A percentile compares a stretch with the other conserved stretches of the same genome.
Conservation (phyloP, 2,888 invertebrate species). For the Eucriotettix oculatus region DNA sequence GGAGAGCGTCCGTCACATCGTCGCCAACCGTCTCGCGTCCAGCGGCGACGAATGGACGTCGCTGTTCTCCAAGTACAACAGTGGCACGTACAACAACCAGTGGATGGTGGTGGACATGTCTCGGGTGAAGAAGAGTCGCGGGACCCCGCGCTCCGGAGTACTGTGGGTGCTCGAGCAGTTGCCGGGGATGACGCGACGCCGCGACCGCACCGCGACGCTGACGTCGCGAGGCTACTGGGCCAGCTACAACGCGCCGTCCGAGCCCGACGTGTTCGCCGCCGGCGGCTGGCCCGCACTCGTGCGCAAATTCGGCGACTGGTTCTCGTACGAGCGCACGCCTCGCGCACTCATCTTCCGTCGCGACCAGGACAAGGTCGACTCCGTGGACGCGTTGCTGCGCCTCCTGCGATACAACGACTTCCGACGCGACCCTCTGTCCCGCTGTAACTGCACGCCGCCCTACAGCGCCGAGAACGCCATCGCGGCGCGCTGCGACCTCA, state of each 20-base stretch:
- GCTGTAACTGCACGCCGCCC: conserved; percentile 49
- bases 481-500: conserved; percentile 52
- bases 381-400: conserved; percentile 39
- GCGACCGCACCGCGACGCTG: conserved; percentile 28
- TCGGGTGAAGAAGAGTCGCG: conserved; percentile 31
- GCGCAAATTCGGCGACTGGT: conserved; percentile 34
- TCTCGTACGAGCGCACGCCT: conserved; percentile 45
- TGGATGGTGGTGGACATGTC: conserved; percentile 57
- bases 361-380: conserved; percentile 37
- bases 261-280: conserved; percentile 40
- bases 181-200: conserved; percentile 25
- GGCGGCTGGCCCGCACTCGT: conserved; percentile 41
- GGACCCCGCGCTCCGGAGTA: conserved; percentile 17
- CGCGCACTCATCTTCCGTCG: conserved; percentile 43
- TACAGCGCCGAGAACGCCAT: conserved; percentile 57
- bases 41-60: conserved; percentile 41
- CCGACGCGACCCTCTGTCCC: conserved; percentile 44
- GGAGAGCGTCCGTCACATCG: conserved; percentile 44
- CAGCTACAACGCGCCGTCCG: conserved; percentile 54
- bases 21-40: conserved; percentile 45
- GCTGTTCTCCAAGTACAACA: conserved; percentile 41
- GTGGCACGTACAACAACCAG: conserved; percentile 62
- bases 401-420: conserved; percentile 53
- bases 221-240: conserved; percentile 42
- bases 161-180: conserved; percentile 48